Conservation (phyloP, 2,797 vertebrate genomes). For the Karalla daura region DNA sequence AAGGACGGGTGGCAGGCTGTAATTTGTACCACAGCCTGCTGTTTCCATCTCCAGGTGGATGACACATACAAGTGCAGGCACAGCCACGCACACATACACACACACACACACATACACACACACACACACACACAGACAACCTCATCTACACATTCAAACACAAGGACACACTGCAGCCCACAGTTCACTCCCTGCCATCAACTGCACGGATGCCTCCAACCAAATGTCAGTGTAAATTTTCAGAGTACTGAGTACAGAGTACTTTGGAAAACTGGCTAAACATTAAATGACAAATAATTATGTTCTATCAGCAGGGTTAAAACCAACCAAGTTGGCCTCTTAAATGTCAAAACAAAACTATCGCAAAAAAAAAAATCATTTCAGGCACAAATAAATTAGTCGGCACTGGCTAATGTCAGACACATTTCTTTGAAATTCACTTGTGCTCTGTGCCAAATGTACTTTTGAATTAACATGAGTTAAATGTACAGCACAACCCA, state of each 20-base stretch:
- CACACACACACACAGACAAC: slow-evolving; percentile 10
- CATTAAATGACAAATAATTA: slow-evolving; percentile 37
- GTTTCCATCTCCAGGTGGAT: slow-evolving; percentile 66
- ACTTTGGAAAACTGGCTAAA: slow-evolving; percentile 21
- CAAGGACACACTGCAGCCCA: not conserved
- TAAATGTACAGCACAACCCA: not conserved
- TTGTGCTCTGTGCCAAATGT: slow-evolving; percentile 5
- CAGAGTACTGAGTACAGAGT: too few species aligned
- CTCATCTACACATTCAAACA: slow-evolving; percentile 1
- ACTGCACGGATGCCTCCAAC: slow-evolving; percentile 10
- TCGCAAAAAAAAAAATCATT: too few species aligned
- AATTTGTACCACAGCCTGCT: slow-evolving; percentile 73
- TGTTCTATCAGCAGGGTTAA: slow-evolving; percentile 23
- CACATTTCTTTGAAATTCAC: not conserved
- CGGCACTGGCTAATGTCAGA: not conserved
- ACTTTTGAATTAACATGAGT: not conserved
- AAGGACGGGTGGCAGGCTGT: slow-evolving; percentile 60
- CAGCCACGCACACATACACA: slow-evolving; percentile 1
- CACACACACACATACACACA: slow-evolving; percentile 3
- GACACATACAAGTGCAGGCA: slow-evolving; percentile 37
- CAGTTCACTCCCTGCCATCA: slow-evolving; percentile 2
- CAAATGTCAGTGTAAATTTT: slow-evolving; percentile 42
- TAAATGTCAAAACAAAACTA: slow-evolving; percentile 50
- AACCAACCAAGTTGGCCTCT: slow-evolving; percentile 14
- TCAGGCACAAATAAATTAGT: not conserved